phyloP scores from a whole-genome alignment of 2,113 vertebrate genomes.

The Actenoides hombroni region DNA sequence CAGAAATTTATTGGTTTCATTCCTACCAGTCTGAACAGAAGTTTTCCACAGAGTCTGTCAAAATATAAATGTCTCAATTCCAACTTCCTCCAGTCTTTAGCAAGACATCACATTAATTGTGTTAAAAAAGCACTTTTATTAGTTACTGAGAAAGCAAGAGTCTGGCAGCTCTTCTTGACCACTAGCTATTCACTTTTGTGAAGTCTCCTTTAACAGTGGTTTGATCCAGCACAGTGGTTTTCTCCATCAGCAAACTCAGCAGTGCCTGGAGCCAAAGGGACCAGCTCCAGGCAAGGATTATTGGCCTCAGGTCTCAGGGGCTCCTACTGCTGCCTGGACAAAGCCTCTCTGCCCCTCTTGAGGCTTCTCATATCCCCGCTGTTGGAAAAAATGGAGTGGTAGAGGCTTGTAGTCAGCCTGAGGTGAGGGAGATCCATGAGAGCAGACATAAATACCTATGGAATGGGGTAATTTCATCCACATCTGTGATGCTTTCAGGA shows the following conservation, averaged over 20 bases:
- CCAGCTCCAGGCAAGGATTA: constrained; percentile 22
- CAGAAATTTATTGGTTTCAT: constrained; percentile 64
- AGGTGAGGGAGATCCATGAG: background rate
- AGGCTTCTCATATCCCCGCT: background rate
- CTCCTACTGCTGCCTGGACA: constrained; percentile 2
- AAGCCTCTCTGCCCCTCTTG: background rate
- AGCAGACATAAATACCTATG: background rate
- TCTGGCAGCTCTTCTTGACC: constrained; percentile 50
- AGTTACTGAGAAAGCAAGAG: constrained; percentile 53
- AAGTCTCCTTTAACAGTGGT: constrained; percentile 12
- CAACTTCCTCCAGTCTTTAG: constrained; percentile 37
- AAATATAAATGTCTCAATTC: constrained; percentile 55
- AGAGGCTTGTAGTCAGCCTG: background rate
- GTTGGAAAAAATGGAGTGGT: background rate
- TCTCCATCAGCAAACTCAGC: constrained; percentile 54
- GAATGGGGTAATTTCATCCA: background rate
- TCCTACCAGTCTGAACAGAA: constrained; percentile 51
- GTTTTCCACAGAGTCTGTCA: constrained; percentile 57
- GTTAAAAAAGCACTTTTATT: constrained; percentile 54
- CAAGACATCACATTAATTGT: constrained; percentile 48
- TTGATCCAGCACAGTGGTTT: constrained; percentile 42
- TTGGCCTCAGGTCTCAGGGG: constrained; percentile 2
- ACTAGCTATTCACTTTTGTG: constrained; percentile 39
- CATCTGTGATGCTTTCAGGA: background rate
- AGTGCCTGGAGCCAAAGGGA: constrained; percentile 41